Percentiles rank a stretch among this genome's conserved stretches.
phyloP scores from a whole-genome alignment of 2,797 vertebrate species.

The Sebastes reedi region DNA sequence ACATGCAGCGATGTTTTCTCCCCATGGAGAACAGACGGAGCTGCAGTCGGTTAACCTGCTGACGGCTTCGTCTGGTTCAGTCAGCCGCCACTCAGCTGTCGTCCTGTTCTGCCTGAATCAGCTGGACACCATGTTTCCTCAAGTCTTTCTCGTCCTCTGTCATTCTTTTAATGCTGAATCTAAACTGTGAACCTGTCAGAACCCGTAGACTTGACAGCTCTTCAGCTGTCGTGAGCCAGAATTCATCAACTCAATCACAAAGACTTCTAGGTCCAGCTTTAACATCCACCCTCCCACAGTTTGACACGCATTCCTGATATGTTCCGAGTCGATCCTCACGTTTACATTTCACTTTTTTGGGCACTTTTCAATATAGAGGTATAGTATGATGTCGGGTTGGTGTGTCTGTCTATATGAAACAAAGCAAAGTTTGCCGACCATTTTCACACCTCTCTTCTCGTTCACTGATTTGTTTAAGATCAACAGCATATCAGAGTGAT shows the following conservation, averaged over 20 bases:
- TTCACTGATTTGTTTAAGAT: too few species aligned
- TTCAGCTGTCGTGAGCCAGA: background rate
- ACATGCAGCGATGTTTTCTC: background rate
- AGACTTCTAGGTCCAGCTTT: background rate
- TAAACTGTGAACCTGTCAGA: background rate
- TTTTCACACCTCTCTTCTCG: too few species aligned
- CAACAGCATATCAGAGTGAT: too few species aligned
- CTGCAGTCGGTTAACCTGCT: background rate
- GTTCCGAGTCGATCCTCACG: background rate
- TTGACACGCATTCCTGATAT: background rate
- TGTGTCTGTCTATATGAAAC: too few species aligned
- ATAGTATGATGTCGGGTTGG: background rate
- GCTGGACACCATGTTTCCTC: slow-evolving; percentile 8
- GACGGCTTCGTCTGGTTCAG: background rate
- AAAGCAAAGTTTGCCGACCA: too few species aligned
- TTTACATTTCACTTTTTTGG: background rate
- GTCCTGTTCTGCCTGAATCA: slow-evolving; percentile 6
- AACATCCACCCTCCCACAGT: background rate
- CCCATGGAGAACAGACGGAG: background rate
- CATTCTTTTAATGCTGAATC: slow-evolving; percentile 19
- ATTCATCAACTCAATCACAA: background rate
- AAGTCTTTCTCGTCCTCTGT: background rate
- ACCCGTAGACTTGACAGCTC: background rate
- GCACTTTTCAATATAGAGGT: background rate
- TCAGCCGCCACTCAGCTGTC: slow-evolving; percentile 38